Base-by-base conservation (phyloP, 2,888 invertebrate species). In the Ceriagrion tenellum region DNA sequence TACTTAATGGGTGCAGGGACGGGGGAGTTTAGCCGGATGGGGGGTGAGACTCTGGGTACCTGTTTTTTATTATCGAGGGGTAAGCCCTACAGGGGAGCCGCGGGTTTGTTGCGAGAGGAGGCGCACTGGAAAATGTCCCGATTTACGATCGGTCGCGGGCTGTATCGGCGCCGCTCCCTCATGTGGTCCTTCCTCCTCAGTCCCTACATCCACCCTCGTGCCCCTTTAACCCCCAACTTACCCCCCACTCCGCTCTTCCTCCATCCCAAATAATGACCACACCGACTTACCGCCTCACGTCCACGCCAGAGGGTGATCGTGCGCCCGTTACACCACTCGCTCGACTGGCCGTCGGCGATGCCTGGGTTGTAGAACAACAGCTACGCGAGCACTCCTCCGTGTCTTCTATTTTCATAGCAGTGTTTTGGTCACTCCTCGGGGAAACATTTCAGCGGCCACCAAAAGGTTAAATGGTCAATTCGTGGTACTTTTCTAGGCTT, bases 131-230 rank as follows among this genome's bases (percentile, higher is more conserved):
- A 91, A 91, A 63, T 91, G 59, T 63, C 35, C 59, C 55, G 91
- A 91, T 91, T 91, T 91, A 59, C 59, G 91, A 63, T 91, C 30
- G 91, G 59, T 40, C 63, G 91, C 90, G 90, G 30, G n/a, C 90
- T 56, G 90, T 91, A 91, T 91, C 91, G 91, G 59, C 69, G 26
- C 69, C 69, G 26, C n/a, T n/a, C 69, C 3, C 26, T 8, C n/a
- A 69, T 26, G 8, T 20, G 20, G 4, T 23, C 26, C 23, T 12
- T 26, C 69, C 69, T 26, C n/a, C 10, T 10, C n/a, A 20, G 4
- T 69, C 69, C 1, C 69, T 2, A 18, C 26, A 26, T 3, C 69
- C 69, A 20, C 69, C n/a, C 10, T 69, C 69, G 1, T 26, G 18
- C 16, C 20, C 20, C 47, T n/a, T 16, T 63, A 20, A 63, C 20